Evolutionary conservation across 2,113 vertebrate species (phyloP), one percentile per base, ranked within the genome.

Genomic region (Cnemophilus loriae): DNA sequence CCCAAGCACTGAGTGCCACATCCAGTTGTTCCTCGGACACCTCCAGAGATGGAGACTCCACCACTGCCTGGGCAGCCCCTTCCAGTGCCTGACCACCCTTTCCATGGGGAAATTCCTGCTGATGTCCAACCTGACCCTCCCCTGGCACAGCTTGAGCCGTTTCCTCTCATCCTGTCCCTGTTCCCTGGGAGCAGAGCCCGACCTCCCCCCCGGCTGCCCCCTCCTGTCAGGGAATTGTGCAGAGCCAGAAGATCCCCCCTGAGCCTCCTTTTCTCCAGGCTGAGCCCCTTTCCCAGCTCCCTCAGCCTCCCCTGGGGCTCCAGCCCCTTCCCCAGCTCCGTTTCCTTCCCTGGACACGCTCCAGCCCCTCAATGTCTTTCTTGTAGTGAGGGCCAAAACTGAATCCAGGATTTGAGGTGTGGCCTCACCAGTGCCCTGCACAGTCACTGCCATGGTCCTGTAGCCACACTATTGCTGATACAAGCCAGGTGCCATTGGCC

Each of bases 91-190:
- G 47, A 41, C 6, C 18, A n/a, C 23, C 59, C 30, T 21, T n/a
- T 63, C 35, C 19, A 22, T 17, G 14, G 2, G 4, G 55, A 23
- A 75, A 59, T 75, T 59, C 42, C 5, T 37, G 1, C 55, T 44
- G 24, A 4, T 44, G 32, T n/a, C 13, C 52, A 16, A 0, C 9
- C 22, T 28, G 32, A 9, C 0, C 41, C 53, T 46, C 20, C 33
- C 14, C n/a, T 10, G 44, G 56, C 21, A 1, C 44, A 49, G 21
- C 21, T 6, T 26, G 74, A 60, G 56, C 44, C 1, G 0, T 76
- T 77, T 2, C n/a, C 16, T 32, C n/a, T 49, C 2, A 1, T 33
- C 35, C 35, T 61, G 57, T 61, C 44, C 44, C 57, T 60, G 44
- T 77, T 61, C 35, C 74, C n/a, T 49, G 27, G 11, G 7, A 76